Conservation (phyloP, 2,888 invertebrate genomes). For the Cetonia aurata region DNA sequence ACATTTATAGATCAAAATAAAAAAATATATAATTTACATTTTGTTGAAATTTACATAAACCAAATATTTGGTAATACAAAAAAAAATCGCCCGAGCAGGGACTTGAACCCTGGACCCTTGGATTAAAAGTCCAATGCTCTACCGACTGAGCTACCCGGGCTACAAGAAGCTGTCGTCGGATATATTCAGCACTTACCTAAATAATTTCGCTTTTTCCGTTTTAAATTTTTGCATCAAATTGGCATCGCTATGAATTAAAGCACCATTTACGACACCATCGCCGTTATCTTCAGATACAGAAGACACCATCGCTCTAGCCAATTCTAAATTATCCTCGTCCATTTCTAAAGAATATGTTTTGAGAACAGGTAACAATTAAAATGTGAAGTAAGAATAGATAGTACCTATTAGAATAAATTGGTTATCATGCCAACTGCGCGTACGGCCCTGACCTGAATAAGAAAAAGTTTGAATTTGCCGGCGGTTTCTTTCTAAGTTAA, state of each 20-base stretch:
- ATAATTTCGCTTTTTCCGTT: slow-evolving; percentile 35
- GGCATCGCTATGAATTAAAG: neutral
- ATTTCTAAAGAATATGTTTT: slow-evolving; percentile 61
- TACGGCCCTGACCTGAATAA: slow-evolving; percentile 41
- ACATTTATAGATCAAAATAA: neutral
- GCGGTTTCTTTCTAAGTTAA: slow-evolving; percentile 44
- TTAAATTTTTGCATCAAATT: slow-evolving; percentile 30
- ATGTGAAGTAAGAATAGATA: neutral
- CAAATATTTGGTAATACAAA: too few species aligned
- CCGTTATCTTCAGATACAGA: slow-evolving; percentile 67
- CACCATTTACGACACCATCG: slow-evolving; percentile 68
- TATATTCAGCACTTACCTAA: slow-evolving; percentile 14
- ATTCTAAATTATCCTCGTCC: slow-evolving; percentile 80
- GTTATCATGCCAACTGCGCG: slow-evolving; percentile 17
- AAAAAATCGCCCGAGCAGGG: slow-evolving; percentile 73
- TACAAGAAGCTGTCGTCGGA: neutral
- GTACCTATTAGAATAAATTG: slow-evolving; percentile 17
- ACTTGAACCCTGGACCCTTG: slow-evolving; percentile 82
- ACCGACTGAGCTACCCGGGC: slow-evolving; percentile 80
- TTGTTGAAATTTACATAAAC: too few species aligned
- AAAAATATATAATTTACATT: too few species aligned
- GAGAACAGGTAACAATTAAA: slow-evolving; percentile 7
- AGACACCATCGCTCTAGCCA: slow-evolving; percentile 79
- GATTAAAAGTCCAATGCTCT: slow-evolving; percentile 81
- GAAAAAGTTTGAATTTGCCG: slow-evolving; percentile 28